Percentiles rank a stretch among this genome's conserved stretches.
Conservation (phyloP, 2,113 vertebrate genomes). For the Phocoena sinus region DNA sequence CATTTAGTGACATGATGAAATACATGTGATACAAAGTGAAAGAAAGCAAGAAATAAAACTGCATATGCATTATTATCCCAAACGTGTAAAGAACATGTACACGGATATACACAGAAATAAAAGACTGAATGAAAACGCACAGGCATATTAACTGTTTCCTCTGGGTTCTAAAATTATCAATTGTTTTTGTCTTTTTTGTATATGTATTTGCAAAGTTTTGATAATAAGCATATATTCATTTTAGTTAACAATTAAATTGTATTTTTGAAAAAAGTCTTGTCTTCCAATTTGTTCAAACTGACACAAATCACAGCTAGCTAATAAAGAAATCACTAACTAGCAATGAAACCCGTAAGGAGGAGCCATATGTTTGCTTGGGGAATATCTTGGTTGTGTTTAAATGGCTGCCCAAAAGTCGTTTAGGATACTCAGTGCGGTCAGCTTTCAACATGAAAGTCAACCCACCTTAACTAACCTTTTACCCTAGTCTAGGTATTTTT, state of each 20-base stretch:
- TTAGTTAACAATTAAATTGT: background rate
- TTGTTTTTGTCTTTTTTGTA: background rate
- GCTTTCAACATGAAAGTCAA: background rate
- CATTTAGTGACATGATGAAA: background rate
- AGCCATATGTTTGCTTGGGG: background rate
- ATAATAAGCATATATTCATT: background rate
- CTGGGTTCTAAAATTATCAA: background rate
- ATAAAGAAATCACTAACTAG: background rate
- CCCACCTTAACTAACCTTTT: background rate
- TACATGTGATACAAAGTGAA: background rate
- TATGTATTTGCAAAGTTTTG: background rate
- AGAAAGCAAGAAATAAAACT: background rate
- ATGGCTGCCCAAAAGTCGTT: background rate
- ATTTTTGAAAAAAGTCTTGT: background rate
- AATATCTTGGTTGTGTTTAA: background rate
- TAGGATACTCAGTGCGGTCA: background rate
- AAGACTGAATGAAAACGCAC: background rate
- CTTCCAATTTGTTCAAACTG: background rate
- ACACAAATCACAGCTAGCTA: background rate
- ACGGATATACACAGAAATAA: background rate
- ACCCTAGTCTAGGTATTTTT: background rate
- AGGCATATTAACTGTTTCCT: background rate
- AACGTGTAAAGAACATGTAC: background rate
- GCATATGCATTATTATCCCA: background rate
- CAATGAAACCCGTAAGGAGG: background rate